A percentile compares a stretch with the other conserved stretches of the same genome.
These are phyloP conservation scores for Champsocephalus gunnari DNA, from an alignment of 2,797 vertebrate genomes.

Conservation along the genomic window DNA sequence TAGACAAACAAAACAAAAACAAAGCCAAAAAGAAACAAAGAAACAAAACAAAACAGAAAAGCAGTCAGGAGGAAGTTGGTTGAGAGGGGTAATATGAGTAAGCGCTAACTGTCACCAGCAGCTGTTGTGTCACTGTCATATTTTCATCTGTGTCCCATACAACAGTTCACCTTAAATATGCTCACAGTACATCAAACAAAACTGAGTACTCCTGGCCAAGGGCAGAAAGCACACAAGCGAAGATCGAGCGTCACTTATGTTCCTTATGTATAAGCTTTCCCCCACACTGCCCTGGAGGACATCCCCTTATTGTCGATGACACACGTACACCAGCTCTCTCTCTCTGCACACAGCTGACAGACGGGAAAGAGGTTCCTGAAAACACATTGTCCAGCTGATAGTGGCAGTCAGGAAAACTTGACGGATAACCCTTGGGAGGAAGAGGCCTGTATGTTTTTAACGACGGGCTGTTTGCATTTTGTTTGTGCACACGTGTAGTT, in stretches of 20 bases:
- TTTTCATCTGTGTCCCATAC: background rate
- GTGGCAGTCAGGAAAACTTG: slow-evolving; percentile 46
- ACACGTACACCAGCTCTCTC: slow-evolving; percentile 36
- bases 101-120: slow-evolving; percentile 5
- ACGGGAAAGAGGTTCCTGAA: slow-evolving; percentile 11
- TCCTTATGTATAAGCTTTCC: slow-evolving; percentile 26
- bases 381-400: slow-evolving; percentile 54
- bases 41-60: too few species aligned
- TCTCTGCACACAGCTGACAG: slow-evolving; percentile 29
- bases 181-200: background rate
- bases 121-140: background rate
- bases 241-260: slow-evolving; percentile 35
- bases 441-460: slow-evolving; percentile 19
- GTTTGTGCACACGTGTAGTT: slow-evolving; percentile 12
- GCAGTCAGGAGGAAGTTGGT: too few species aligned
- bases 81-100: slow-evolving; percentile 1
- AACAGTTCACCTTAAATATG: slow-evolving; percentile 15
- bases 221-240: slow-evolving; percentile 38
- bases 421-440: slow-evolving; percentile 35
- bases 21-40: too few species aligned
- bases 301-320: slow-evolving; percentile 76
- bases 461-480: background rate
- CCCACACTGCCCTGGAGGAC: slow-evolving; percentile 50
- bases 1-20: too few species aligned
- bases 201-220: slow-evolving; percentile 2